Base-by-base conservation (phyloP, 1,140 invertebrate species). In the Drosophila ananassae region DNA sequence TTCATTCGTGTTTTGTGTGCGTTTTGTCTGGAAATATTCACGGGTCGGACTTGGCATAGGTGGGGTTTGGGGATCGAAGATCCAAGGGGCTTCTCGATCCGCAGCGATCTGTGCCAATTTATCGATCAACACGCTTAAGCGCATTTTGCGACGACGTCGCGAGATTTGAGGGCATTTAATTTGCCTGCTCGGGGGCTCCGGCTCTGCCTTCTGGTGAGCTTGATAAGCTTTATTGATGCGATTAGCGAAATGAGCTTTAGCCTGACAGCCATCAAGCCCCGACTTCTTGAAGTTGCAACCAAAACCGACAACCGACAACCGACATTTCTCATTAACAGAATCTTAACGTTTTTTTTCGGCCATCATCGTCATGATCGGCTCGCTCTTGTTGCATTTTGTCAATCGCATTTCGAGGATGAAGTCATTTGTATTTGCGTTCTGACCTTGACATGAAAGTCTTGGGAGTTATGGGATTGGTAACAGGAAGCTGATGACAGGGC, bases 191-290 rank as follows among this genome's bases (percentile, higher is more conserved):
- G 12, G 34, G 32, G 9, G 10, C 32, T 34, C 34, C 12, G 34
- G 48, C 21, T 6, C 51, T 52, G 34, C 55, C 57, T 59, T 24
- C 62, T 51, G 55, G 52, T 77, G 73, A 81, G 81, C 82, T 56
- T 84, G 82, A 87, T 87, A 89, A 87, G 82, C 82, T 87, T 87
- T 82, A 89, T 89, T 87, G 82, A 87, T 87, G 82, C 82, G 82
- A 87, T 87, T 87, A 87, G 83, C 79, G 82, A 87, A 87, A 87
- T 87, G 83, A 73, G 83, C 82, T 87, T 87, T 79, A 61, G 54
- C 17, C 73, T 47, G 72, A 59, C 73, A 61, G 58, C n/a, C 63
- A 76, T 62, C 62, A 74, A n/a, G 63, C 25, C 25, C 39, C 47
- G 17, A 24, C 52, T 47, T 17, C 17, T 44, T 44, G 60, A 55